phyloP scores from a whole-genome alignment of 2,888 invertebrate genomes.

The Sipha maydis region DNA sequence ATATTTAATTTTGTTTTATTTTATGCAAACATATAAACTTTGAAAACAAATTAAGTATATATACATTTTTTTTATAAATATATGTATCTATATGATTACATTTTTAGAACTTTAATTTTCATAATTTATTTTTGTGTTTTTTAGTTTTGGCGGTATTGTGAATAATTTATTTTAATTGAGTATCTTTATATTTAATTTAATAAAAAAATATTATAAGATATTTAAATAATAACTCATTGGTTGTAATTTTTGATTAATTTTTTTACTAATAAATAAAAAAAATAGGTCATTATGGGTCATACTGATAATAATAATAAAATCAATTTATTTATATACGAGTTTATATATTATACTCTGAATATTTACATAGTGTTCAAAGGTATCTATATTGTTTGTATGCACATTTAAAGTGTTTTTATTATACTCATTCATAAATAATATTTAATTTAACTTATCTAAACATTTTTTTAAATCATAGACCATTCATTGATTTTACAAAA shows the following conservation, averaged over 20 bases:
- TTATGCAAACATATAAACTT: no score
- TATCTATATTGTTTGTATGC: neutral
- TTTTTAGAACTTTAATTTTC: no score
- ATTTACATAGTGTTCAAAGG: neutral
- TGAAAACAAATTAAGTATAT: no score
- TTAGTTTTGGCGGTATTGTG: neutral
- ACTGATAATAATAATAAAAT: conserved; percentile 12
- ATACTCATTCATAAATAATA: neutral
- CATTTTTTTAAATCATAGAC: neutral
- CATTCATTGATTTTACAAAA: neutral
- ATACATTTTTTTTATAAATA: no score
- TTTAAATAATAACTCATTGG: neutral
- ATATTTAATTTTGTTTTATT: no score
- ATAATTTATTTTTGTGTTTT: neutral
- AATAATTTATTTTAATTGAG: neutral
- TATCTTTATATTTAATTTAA: neutral
- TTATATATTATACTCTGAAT: neutral
- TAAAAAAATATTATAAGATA: neutral
- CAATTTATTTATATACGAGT: neutral
- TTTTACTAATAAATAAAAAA: neutral
- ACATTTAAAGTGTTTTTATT: neutral
- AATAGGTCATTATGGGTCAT: conserved; percentile 17
- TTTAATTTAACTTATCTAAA: neutral
- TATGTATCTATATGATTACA: no score
- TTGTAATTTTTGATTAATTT: neutral